Conservation (phyloP, 1,140 invertebrate genomes). For the Dreissena rostriformis region DNA sequence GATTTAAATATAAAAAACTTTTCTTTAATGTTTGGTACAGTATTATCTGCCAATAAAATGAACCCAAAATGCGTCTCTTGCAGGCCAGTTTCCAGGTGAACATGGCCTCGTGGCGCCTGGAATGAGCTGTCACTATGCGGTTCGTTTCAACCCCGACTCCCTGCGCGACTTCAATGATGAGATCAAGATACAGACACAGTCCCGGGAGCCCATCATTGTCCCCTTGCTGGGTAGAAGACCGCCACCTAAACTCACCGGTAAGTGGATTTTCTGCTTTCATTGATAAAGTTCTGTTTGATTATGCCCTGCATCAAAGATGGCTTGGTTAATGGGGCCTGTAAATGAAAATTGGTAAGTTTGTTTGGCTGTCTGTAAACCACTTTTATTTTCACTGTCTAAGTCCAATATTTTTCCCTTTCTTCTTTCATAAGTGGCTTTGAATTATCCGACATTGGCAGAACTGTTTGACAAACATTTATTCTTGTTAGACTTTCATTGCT, state of each 20-base stretch:
- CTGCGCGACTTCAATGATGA: slow-evolving; percentile 79
- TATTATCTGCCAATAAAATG: neutral
- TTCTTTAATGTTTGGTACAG: neutral
- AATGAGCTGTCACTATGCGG: slow-evolving; percentile 78
- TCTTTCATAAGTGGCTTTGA: too few relatives aligned
- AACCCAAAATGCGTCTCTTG: neutral
- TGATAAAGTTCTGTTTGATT: too few relatives aligned
- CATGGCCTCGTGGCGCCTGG: slow-evolving; percentile 80
- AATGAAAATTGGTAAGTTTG: too few relatives aligned
- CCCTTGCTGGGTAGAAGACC: slow-evolving; percentile 72
- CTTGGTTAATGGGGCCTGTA: too few relatives aligned
- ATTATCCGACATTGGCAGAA: too few relatives aligned
- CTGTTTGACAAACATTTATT: too few relatives aligned
- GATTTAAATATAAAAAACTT: too few relatives aligned
- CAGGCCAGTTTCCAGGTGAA: slow-evolving; percentile 81
- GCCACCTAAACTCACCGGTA: slow-evolving; percentile 77
- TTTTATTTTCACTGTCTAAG: too few relatives aligned
- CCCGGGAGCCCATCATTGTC: slow-evolving; percentile 71
- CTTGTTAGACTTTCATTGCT: too few relatives aligned
- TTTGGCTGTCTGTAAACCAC: too few relatives aligned
- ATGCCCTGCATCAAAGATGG: too few relatives aligned
- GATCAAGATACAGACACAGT: slow-evolving; percentile 78
- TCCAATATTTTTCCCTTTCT: too few relatives aligned
- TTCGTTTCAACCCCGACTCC: slow-evolving; percentile 80
- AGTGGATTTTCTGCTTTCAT: slow-evolving; percentile 43